Percentiles rank a stretch among this genome's conserved stretches.
Evolutionary conservation across 1,140 invertebrate species (phyloP).

Genomic region (Dendrolimus punctatus): DNA sequence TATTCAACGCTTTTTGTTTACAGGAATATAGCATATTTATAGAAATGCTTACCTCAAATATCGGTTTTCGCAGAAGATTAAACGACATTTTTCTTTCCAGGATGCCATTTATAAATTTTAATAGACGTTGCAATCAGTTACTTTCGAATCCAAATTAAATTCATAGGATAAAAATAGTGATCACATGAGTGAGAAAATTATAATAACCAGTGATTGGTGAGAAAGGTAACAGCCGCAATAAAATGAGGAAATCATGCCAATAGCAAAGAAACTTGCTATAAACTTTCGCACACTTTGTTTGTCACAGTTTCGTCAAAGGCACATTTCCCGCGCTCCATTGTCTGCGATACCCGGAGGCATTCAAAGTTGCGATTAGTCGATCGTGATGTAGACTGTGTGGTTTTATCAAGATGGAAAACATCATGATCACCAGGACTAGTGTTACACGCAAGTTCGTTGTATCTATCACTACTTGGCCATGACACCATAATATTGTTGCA

Average conservation of each 20-base stretch:
- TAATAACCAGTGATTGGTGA: no score
- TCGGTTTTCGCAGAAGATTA: no score
- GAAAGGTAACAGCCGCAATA: no score
- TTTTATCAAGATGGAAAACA: conserved; percentile 39
- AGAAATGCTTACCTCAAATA: no score
- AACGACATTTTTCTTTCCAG: no score
- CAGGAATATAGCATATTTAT: no score
- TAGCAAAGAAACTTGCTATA: not conserved
- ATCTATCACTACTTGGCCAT: conserved; percentile 8
- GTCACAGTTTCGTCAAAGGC: conserved; percentile 12
- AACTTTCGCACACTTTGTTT: conserved; percentile 1
- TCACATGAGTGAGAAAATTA: no score
- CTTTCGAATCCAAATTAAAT: no score
- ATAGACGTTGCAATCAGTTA: no score
- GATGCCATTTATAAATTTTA: no score
- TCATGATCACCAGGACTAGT: conserved; percentile 30
- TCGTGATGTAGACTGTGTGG: conserved; percentile 19
- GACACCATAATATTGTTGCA: not conserved
- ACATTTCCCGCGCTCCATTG: conserved; percentile 17
- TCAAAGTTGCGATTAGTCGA: conserved; percentile 15
- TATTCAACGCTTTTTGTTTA: no score
- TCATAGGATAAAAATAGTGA: no score
- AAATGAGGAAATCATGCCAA: not conserved
- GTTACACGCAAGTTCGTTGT: conserved; percentile 18
- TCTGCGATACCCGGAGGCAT: conserved; percentile 4